phyloP scores from a whole-genome alignment of 2,797 vertebrate species.

The Tragelaphus oryx region DNA sequence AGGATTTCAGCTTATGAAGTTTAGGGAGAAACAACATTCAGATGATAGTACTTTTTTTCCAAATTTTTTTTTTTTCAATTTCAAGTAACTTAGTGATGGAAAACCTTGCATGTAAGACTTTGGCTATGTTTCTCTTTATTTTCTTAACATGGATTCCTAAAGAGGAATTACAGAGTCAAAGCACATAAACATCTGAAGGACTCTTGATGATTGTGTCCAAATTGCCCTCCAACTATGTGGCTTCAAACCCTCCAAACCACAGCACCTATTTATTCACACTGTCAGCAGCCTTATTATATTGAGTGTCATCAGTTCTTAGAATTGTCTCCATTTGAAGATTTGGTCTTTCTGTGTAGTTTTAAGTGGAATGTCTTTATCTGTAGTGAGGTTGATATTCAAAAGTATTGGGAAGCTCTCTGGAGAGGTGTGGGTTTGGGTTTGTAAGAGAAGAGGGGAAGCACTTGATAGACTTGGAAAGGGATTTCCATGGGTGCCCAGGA shows the following conservation, averaged over 20 bases:
- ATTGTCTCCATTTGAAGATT: slow-evolving; percentile 19
- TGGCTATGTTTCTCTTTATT: slow-evolving; percentile 7
- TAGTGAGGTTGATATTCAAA: neutral
- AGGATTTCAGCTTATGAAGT: neutral
- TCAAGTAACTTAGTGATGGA: neutral
- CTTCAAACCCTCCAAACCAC: neutral
- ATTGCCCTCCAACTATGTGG: neutral
- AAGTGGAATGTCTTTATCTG: slow-evolving; percentile 15
- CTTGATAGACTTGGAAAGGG: neutral
- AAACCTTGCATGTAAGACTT: neutral
- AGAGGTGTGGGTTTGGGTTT: neutral
- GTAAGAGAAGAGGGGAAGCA: neutral
- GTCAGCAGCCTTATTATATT: neutral
- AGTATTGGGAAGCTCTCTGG: neutral
- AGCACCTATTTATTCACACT: neutral
- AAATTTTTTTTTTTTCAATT: neutral
- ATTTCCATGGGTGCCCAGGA: accelerated
- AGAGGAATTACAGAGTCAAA: slow-evolving; percentile 29
- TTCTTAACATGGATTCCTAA: slow-evolving; percentile 15
- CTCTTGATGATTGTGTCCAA: neutral
- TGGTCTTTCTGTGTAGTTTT: neutral
- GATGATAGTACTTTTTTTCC: neutral
- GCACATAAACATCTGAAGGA: neutral
- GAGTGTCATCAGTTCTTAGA: neutral
- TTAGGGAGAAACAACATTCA: neutral